Conservation (phyloP, 2,888 invertebrate genomes). For the Podotricha telesiphe region DNA sequence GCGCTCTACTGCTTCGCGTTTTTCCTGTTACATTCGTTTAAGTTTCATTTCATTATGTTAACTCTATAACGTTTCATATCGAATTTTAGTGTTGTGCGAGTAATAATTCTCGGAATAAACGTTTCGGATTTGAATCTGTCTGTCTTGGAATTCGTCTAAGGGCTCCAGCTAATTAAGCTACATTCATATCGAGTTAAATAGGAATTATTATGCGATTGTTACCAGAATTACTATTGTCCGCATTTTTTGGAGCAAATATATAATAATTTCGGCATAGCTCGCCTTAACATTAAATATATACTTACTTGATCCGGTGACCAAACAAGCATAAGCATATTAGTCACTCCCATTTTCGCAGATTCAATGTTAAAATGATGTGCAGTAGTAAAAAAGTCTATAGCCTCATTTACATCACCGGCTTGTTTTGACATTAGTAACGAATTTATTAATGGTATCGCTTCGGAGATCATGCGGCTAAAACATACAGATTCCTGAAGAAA, state of each 20-base stretch:
- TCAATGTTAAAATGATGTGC: slow-evolving; percentile 91
- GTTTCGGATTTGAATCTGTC: too few relatives aligned
- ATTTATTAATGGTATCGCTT: slow-evolving; percentile 85
- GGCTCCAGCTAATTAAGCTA: too few relatives aligned
- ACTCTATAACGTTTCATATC: too few relatives aligned
- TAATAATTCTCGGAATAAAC: too few relatives aligned
- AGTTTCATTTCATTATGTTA: neutral
- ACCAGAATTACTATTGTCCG: neutral
- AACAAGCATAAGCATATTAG: slow-evolving; percentile 90
- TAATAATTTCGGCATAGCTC: too few relatives aligned
- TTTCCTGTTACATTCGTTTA: slow-evolving; percentile 66
- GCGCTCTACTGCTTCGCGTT: slow-evolving; percentile 88
- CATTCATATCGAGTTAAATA: too few relatives aligned
- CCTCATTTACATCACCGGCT: slow-evolving; percentile 92
- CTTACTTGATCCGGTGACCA: slow-evolving; percentile 90
- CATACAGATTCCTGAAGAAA: slow-evolving; percentile 87
- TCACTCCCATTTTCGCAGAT: slow-evolving; percentile 87
- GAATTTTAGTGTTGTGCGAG: too few relatives aligned
- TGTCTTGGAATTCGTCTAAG: too few relatives aligned
- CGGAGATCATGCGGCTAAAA: slow-evolving; percentile 75
- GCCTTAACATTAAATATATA: neutral
- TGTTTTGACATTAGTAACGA: slow-evolving; percentile 88
- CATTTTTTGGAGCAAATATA: too few relatives aligned
- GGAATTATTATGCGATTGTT: neutral
- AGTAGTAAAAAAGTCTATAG: slow-evolving; percentile 93